Base-by-base conservation (phyloP, 2,113 vertebrate genomes). In the Dendropsophus ebraccatus region DNA sequence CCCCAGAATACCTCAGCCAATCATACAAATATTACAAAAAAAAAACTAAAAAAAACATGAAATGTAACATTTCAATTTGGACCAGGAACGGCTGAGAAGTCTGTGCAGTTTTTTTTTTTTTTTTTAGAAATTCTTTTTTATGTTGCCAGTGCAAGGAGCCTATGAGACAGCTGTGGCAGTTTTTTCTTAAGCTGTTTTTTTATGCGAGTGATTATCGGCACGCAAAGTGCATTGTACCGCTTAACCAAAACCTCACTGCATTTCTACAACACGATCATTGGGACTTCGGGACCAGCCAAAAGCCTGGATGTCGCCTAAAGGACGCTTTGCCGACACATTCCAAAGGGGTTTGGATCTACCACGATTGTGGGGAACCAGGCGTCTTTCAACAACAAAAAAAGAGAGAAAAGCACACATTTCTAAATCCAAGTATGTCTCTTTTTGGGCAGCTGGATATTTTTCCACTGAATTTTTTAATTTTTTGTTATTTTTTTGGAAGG, bases 1-100 rank as follows among this genome's bases (percentile, higher is more conserved):
- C 75, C 54, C 73, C 58, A 50, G 50, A 77, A 62, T 84, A 77
- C 83, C 83, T 84, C 83, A 84, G 41, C 45, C 41, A n/a, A n/a
- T 49, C 23, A 16, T 65, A 19, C 16, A 32, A 67, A 30, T 17
- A 16, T 70, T 70, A 19, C 47, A 52, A 76, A 50, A 28, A 47
- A 28, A 47, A 74, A 21, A 72, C 35, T 37, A 41, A 45, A 69
- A 69, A 10, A 7, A 72, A 14, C 11, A 41, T 6, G 45, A 41
- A 47, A 47, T 47, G 45, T 4, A 47, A 47, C 4, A 47, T 47
- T 47, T 10, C 45, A 47, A 47, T 5, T 5, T 5, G 45, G 10
- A 47, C 45, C 10, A 47, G n/a, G n/a, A 47, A 5, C 45, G 45
- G 45, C 45, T 47, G 45, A 47, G 45, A 47, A 47, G 23, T 62